phyloP scores from a whole-genome alignment of 2,113 vertebrate genomes.

The Microtus ochrogaster region DNA sequence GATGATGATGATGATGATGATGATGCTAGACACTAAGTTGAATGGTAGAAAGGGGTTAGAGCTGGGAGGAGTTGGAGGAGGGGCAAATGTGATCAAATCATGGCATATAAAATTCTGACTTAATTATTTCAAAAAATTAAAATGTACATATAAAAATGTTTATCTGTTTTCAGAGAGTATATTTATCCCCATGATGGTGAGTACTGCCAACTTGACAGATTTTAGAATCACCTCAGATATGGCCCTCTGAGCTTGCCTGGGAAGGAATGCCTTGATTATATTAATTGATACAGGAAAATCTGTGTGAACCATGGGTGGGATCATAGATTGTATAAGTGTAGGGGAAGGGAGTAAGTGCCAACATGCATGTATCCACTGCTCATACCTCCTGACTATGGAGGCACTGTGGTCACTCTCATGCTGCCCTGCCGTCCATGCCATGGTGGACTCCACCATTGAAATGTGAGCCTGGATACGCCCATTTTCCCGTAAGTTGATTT shows the following conservation, averaged over 20 bases:
- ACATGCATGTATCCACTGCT: not conserved
- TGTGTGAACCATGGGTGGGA: no score
- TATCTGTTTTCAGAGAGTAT: not conserved
- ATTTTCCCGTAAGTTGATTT: not conserved
- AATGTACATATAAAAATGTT: not conserved
- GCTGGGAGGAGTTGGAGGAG: not conserved
- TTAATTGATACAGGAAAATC: not conserved
- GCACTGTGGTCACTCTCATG: not conserved
- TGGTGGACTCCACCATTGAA: not conserved
- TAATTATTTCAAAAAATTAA: not conserved
- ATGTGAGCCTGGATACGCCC: not conserved
- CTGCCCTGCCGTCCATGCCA: no score
- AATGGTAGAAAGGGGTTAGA: not conserved
- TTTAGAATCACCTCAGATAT: not conserved
- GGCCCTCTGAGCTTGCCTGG: not conserved
- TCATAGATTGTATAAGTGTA: no score
- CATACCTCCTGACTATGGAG: not conserved
- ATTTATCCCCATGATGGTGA: not conserved
- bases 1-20: no score
- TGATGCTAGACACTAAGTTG: not conserved
- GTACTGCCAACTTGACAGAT: not conserved
- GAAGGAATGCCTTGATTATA: not conserved
- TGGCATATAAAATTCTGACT: not conserved
- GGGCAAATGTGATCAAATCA: not conserved
- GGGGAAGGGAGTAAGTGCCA: accelerated